Evolutionary conservation across 2,113 vertebrate species (phyloP), one percentile per base, ranked within the genome.

Genomic region (Vulpes vulpes): DNA sequence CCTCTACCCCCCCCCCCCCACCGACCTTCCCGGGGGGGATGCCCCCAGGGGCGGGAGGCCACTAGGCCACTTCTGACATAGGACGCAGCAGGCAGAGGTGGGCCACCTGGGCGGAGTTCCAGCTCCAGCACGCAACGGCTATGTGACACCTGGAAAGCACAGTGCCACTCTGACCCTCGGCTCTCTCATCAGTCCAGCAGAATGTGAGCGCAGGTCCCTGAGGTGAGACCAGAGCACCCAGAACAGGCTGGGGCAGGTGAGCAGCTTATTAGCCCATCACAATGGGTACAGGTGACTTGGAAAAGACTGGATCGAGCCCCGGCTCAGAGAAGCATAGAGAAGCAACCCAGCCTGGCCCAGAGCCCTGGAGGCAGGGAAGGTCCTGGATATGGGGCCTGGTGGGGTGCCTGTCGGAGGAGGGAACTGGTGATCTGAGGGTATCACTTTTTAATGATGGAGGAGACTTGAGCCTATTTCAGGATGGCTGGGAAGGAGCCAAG

Each of bases 31-130:
- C 3, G 2, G 2, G 74, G 2, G 74, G 32, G 25, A 2, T 0
- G 4, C 0, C 10, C 19, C 69, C 22, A 2, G 53, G 1, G 5
- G n/a, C 0, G 2, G 64, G 9, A 55, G 84, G 57, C 53, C 19
- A 51, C 4, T 8, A 38, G 23, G 27, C 67, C 53, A 1, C 4
- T 30, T 49, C n/a, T 53, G 57, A 57, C 74, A 38, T 17, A 14
- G 14, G 60, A 11, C 12, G 11, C 35, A 35, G 16, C 0, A 0
- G 38, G 65, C 32, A 32, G 74, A 71, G 69, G 8, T 8, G 60
- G 53, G 17, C 22, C 1, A 14, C 57, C 35, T 1, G 5, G 49
- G 30, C 57, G 3, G 17, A 51, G 2, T 51, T 25, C n/a, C 30
- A 27, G 78, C 35, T 19, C 25, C n/a, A 23, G 51, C 27, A 15